Evolutionary conservation across 1,140 invertebrate species (phyloP).

Genomic region (Radopholus similis): DNA sequence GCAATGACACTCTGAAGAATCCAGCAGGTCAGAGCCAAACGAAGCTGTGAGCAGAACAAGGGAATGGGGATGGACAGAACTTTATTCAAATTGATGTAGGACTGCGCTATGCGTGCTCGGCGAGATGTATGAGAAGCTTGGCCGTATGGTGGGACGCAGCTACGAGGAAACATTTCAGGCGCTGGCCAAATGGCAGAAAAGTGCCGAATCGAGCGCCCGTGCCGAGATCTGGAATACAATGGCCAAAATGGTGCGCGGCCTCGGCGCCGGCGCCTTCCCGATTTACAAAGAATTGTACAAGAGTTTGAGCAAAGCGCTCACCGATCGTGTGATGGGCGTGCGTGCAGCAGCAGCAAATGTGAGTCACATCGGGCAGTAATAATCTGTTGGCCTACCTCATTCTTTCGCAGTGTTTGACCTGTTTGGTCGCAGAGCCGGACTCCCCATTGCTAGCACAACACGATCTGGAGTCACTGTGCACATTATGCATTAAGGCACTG

Average conservation of each 20-base stretch:
- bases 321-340: conserved; percentile 84
- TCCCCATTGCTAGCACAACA: conserved; percentile 75
- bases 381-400: conserved; percentile 10
- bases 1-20: conserved; percentile 95
- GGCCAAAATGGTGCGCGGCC: conserved; percentile 78
- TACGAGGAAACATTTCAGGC: conserved; percentile 95
- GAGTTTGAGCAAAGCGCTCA: conserved; percentile 74
- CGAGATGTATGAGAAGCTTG: conserved; percentile 93
- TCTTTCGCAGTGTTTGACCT: conserved; percentile 71
- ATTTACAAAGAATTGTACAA: conserved; percentile 81
- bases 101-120: conserved; percentile 93
- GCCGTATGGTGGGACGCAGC: conserved; percentile 93
- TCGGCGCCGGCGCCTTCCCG: conserved; percentile 79
- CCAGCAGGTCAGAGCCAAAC: conserved; percentile 86
- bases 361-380: conserved; percentile 9
- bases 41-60: conserved; percentile 75
- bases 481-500: conserved; percentile 81
- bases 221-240: conserved; percentile 94
- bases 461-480: conserved; percentile 82
- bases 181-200: conserved; percentile 81
- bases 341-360: conserved; percentile 79
- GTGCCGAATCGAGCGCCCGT: conserved; percentile 88
- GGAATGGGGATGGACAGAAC: neutral
- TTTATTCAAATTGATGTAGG: conserved; percentile 65
- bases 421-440: conserved; percentile 76